Percentiles rank a stretch among this genome's conserved stretches.
Evolutionary conservation across 2,888 invertebrate genomes (phyloP).

Genomic region (Pogonocherus hispidulus): DNA sequence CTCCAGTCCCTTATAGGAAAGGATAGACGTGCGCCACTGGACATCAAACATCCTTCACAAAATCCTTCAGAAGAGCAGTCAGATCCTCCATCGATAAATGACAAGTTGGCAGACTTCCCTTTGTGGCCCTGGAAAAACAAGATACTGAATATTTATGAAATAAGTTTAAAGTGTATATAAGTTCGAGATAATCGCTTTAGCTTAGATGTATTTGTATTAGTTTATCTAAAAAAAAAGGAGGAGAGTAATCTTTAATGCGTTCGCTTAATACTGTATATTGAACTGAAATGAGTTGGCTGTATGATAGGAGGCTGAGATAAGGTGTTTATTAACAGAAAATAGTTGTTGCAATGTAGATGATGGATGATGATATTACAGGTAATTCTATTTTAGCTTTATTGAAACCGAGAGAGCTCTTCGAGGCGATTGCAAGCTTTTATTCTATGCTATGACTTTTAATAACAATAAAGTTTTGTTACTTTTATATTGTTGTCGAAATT

Average conservation of each 20-base stretch:
- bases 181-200: neutral
- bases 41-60: neutral
- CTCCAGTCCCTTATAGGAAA: no score
- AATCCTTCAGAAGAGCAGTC: neutral
- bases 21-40: neutral
- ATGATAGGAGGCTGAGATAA: neutral
- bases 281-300: neutral
- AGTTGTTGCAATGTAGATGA: neutral
- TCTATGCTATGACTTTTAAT: neutral
- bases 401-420: neutral
- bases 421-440: neutral
- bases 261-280: neutral
- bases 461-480: neutral
- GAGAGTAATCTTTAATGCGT: neutral
- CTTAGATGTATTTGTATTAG: neutral
- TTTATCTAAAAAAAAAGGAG: neutral
- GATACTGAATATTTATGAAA: slow-evolving; percentile 54
- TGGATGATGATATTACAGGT: neutral
- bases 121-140: slow-evolving; percentile 16
- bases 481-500: no score
- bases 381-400: neutral
- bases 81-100: slow-evolving; percentile 15
- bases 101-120: slow-evolving; percentile 15
- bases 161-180: slow-evolving; percentile 39
- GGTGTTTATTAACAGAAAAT: neutral